Evolutionary conservation across 2,888 invertebrate genomes (phyloP), one percentile per base, ranked within the genome.

Genomic region (Archips xylosteana): DNA sequence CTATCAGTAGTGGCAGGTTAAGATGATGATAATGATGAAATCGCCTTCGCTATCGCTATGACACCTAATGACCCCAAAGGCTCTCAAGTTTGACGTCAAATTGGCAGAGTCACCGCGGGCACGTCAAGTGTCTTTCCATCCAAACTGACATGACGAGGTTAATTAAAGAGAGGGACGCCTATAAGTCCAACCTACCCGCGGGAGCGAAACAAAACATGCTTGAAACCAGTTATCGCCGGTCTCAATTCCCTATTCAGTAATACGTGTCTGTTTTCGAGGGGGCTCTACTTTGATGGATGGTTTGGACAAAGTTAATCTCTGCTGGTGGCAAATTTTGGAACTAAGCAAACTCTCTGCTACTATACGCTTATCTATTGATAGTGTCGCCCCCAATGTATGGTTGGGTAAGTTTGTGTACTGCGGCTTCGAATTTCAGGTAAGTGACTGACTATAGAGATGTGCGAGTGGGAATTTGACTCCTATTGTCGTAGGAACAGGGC

Each of bases 81-180:
- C 62, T 71, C 83, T 87, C 85, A 83, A 89, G 84, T 86, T 88
- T 82, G 77, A 85, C 87, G 83, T 86, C 88, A 88, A 90, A 90
- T 90, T 90, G 91, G 86, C 86, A 81, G 86, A 87, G 89, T 87
- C 88, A 84, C 83, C 82, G 85, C 76, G 83, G 85, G 82, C 81
- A 81, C 85, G 84, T 90, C 89, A 88, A 90, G 89, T 88, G 89
- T 87, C 90, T 86, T 85, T 83, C 87, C 83, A 85, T 84, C 84
- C 81, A 84, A 86, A 85, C 85, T 85, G 88, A 86, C 89, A 84
- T 82, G 82, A 78, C 76, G 75, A 76, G 84, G 85, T 86, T 85
- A 86, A 87, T 86, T 86, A 85, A 86, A 87, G 86, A 85, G 82
- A 42, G 80, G 75, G 82, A 84, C 45, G 68, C 76, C 68, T 39